Conservation (phyloP, 1,140 invertebrate genomes). For the Frieseomelitta varia region DNA sequence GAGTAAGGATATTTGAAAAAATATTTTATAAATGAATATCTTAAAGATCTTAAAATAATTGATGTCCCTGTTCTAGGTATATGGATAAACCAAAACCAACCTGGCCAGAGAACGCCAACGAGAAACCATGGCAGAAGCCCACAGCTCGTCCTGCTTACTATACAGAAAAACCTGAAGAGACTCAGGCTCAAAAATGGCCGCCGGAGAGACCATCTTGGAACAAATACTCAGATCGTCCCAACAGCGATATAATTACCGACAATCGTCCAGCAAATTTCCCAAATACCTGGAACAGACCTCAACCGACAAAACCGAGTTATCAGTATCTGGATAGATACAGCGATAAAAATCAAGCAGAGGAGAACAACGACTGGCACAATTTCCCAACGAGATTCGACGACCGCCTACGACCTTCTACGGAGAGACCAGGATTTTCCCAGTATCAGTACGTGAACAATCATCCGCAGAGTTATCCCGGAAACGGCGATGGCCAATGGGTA, state of each 20-base stretch:
- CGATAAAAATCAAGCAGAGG: constrained; percentile 65
- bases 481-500: constrained; percentile 89
- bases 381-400: constrained; percentile 69
- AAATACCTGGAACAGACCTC: constrained; percentile 76
- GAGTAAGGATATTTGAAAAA: neutral
- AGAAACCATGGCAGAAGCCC: constrained; percentile 74
- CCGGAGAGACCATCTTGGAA: constrained; percentile 77
- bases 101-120: constrained; percentile 68
- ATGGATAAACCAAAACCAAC: constrained; percentile 74
- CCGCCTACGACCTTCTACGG: constrained; percentile 61
- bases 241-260: constrained; percentile 86
- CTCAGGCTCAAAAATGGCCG: constrained; percentile 79
- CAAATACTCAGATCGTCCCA: constrained; percentile 67
- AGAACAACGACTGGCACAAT: constrained; percentile 72
- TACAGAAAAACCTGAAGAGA: constrained; percentile 68
- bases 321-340: constrained; percentile 72
- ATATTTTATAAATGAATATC: neutral
- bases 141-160: constrained; percentile 61
- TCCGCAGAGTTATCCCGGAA: constrained; percentile 83
- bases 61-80: constrained; percentile 65
- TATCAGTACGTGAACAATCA: constrained; percentile 77
- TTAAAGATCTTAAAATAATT: neutral
- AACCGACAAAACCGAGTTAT: constrained; percentile 64
- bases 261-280: constrained; percentile 86
- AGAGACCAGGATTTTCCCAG: constrained; percentile 76